phyloP scores from a whole-genome alignment of 2,797 vertebrate genomes.

The Rachycentron canadum region DNA sequence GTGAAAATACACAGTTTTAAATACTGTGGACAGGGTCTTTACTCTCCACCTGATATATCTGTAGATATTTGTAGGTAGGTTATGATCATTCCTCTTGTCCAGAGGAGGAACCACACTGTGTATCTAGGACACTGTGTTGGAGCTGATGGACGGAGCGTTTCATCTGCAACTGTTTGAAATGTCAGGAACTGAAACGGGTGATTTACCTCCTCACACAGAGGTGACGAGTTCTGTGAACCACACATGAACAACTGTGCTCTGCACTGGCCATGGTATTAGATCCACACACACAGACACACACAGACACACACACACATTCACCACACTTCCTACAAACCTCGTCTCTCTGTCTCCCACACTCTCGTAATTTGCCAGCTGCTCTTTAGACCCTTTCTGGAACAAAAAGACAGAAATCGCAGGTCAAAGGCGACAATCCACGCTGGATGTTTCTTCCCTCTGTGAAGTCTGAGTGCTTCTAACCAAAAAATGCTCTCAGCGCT shows the following conservation, averaged over 20 bases:
- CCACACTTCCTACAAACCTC: not conserved
- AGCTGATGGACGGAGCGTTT: not conserved
- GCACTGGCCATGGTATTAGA: conserved; percentile 1
- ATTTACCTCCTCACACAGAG: conserved; percentile 3
- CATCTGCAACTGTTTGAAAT: not conserved
- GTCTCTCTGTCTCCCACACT: not conserved
- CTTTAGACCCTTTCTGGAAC: conserved; percentile 31
- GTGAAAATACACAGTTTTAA: not conserved
- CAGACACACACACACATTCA: not conserved
- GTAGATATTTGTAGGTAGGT: not conserved
- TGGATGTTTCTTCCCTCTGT: conserved; percentile 27
- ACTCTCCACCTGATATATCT: no score
- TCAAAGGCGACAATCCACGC: conserved; percentile 23
- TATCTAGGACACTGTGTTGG: no score
- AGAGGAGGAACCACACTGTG: no score
- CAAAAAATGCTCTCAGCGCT: conserved; percentile 21
- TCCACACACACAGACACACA: conserved; percentile 1
- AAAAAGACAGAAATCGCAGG: conserved; percentile 34
- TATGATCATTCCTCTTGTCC: no score
- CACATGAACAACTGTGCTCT: not conserved
- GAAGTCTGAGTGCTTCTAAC: conserved; percentile 41
- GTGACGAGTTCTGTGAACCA: conserved; percentile 15
- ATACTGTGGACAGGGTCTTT: no score
- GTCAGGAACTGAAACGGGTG: not conserved
- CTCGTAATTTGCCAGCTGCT: conserved; percentile 35